phyloP scores from a whole-genome alignment of 2,888 invertebrate genomes.

The Diaphora mendica region DNA sequence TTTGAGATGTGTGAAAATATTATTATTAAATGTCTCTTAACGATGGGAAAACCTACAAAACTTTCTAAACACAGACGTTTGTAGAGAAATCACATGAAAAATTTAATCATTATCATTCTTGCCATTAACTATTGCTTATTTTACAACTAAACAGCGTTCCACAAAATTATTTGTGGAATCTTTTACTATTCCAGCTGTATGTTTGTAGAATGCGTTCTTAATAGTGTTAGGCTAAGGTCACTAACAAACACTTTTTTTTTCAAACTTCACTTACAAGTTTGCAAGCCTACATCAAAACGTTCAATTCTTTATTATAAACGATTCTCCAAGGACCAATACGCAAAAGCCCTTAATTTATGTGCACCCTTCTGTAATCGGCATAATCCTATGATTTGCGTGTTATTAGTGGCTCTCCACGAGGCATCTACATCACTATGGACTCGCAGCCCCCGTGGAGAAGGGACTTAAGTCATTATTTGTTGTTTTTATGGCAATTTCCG shows the following conservation, averaged over 20 bases:
- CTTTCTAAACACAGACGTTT: no score
- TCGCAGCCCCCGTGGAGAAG: conserved; percentile 5
- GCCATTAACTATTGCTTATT: background rate
- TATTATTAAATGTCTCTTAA: background rate
- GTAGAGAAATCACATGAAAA: no score
- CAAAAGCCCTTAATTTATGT: conserved; percentile 12
- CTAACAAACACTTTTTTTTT: no score
- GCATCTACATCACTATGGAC: conserved; percentile 49
- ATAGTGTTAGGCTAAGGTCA: no score
- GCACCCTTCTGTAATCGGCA: conserved; percentile 37
- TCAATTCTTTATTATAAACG: background rate
- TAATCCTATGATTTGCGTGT: conserved; percentile 78
- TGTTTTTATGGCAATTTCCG: conserved; percentile 45
- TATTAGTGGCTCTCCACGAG: conserved; percentile 55
- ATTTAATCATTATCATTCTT: background rate
- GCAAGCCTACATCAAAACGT: background rate
- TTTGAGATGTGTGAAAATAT: no score
- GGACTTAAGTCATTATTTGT: conserved; percentile 50
- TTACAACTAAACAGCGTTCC: background rate
- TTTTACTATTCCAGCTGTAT: background rate
- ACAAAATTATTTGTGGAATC: background rate
- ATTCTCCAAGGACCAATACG: background rate
- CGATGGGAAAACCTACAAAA: background rate
- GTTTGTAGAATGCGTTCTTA: no score
- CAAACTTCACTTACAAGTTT: no score